phyloP scores from a whole-genome alignment of 2,797 vertebrate species.

The Peromyscus melanophrys region DNA sequence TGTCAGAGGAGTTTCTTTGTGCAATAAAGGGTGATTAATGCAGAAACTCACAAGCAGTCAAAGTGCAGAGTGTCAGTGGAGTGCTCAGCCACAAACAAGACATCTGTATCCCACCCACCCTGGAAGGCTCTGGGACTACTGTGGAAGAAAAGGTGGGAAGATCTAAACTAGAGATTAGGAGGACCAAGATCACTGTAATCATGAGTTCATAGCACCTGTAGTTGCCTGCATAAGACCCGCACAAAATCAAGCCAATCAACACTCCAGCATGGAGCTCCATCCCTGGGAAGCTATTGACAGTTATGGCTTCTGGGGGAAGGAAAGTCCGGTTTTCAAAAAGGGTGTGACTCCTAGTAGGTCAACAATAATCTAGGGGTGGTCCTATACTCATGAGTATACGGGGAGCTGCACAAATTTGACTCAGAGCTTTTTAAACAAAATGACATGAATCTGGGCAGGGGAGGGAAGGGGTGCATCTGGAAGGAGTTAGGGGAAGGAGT shows the following conservation, averaged over 20 bases:
- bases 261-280: not conserved
- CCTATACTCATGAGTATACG: not conserved
- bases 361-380: not conserved
- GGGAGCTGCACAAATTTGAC: not conserved
- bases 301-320: not conserved
- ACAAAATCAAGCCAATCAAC: not conserved
- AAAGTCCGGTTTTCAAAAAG: not conserved
- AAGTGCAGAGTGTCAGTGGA: not conserved
- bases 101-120: not conserved
- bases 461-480: not conserved
- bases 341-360: not conserved
- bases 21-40: not conserved
- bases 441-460: not conserved
- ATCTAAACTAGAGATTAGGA: too few relatives aligned
- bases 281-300: not conserved
- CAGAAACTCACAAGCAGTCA: not conserved
- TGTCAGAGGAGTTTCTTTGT: not conserved
- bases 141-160: not conserved
- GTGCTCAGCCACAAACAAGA: not conserved
- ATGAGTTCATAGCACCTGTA: not conserved
- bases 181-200: not conserved
- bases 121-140: not conserved
- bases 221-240: not conserved
- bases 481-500: not conserved
- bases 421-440: not conserved